Evolutionary conservation across 2,797 vertebrate genomes (phyloP).

Genomic region (Tangara arthus): DNA sequence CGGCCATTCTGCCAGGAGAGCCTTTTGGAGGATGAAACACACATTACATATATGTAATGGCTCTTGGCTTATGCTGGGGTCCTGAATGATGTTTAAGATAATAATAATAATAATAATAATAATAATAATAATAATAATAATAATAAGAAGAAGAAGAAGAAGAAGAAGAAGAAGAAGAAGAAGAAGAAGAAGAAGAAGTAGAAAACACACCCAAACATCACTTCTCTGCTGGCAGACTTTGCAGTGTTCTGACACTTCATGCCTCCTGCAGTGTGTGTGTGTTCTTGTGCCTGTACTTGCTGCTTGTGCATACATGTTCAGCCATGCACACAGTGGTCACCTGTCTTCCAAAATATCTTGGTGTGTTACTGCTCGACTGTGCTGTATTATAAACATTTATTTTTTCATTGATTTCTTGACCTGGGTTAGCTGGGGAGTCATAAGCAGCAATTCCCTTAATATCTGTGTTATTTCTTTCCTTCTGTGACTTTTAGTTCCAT

Average conservation of each 20-base stretch:
- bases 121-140: background rate
- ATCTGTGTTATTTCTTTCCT: background rate
- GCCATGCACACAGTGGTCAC: fast-evolving
- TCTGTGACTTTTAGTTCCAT: background rate
- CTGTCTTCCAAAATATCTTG: background rate
- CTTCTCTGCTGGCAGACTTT: background rate
- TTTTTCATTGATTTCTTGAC: background rate
- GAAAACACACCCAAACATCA: background rate
- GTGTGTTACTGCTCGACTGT: background rate
- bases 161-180: too few species aligned
- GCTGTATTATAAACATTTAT: background rate
- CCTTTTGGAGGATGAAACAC: background rate
- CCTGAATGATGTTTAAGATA: background rate
- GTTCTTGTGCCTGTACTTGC: background rate
- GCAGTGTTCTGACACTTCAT: background rate
- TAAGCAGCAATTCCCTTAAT: background rate
- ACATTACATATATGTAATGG: background rate
- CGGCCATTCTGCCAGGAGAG: background rate
- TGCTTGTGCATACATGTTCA: fast-evolving
- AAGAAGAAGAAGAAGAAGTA: too few species aligned
- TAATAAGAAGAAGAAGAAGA: too few species aligned
- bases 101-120: background rate
- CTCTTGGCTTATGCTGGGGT: background rate
- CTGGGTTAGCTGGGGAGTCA: background rate
- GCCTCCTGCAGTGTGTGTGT: background rate